Evolutionary conservation across 2,113 vertebrate genomes (phyloP).

Genomic region (Equus quagga): DNA sequence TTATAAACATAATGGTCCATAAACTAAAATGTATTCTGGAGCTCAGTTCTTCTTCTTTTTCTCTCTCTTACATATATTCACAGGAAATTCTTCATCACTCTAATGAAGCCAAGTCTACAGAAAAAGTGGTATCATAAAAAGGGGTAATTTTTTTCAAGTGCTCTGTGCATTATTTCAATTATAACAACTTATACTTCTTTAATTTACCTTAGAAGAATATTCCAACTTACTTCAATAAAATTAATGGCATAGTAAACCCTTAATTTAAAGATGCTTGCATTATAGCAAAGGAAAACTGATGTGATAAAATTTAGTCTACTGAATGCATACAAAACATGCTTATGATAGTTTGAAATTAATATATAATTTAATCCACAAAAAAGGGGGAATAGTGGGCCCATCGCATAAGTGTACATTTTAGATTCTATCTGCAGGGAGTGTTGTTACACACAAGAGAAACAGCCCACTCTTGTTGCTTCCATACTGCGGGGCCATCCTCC

Average conservation of each 20-base stretch:
- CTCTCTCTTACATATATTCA: neutral
- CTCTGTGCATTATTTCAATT: neutral
- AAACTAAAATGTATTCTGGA: neutral
- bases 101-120: neutral
- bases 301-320: neutral
- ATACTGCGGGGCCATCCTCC: rapidly evolving
- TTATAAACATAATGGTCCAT: neutral
- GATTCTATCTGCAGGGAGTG: neutral
- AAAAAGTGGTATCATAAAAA: neutral
- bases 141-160: neutral
- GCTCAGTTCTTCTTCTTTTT: neutral
- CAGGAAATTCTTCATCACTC: neutral
- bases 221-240: neutral
- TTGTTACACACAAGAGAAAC: neutral
- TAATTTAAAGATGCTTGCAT: neutral
- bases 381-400: neutral
- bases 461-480: rapidly evolving
- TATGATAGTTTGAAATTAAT: neutral
- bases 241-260: neutral
- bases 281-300: neutral
- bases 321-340: neutral
- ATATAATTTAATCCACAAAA: neutral
- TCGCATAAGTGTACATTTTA: neutral
- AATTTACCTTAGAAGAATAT: neutral
- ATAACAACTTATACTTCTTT: neutral